A percentile compares a stretch with the other conserved stretches of the same genome.
phyloP scores from a whole-genome alignment of 2,888 invertebrate species.

The Notocelia uddmanniana region DNA sequence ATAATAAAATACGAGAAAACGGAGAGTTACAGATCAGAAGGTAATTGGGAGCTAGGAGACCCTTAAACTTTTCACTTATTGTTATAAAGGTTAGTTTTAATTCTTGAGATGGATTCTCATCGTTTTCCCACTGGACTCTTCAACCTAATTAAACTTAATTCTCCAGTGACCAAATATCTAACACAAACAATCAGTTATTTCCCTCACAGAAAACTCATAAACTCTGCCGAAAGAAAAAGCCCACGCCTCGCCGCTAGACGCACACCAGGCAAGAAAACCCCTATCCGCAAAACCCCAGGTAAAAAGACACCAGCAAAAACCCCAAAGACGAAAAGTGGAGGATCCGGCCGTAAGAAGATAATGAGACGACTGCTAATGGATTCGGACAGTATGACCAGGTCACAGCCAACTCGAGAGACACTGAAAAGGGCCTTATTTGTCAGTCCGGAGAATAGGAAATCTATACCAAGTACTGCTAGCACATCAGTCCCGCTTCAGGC shows the following conservation, averaged over 20 bases:
- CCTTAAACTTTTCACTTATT: too few species aligned
- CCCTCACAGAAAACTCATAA: constrained; percentile 81
- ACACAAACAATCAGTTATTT: constrained; percentile 70
- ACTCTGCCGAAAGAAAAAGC: constrained; percentile 75
- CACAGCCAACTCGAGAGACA: constrained; percentile 83
- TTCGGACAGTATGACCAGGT: constrained; percentile 65
- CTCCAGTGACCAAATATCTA: constrained; percentile 56
- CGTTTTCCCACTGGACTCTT: too few species aligned
- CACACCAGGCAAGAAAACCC: constrained; percentile 80
- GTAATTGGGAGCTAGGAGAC: too few species aligned
- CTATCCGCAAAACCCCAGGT: constrained; percentile 73
- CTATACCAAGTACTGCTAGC: constrained; percentile 64
- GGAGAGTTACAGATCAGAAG: too few species aligned
- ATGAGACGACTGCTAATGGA: constrained; percentile 80
- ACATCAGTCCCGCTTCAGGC: constrained; percentile 76
- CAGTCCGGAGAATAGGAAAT: constrained; percentile 87
- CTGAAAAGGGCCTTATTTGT: constrained; percentile 91
- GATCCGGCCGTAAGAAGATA: constrained; percentile 87
- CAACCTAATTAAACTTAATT: constrained; percentile 48
- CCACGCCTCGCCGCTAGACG: constrained; percentile 76
- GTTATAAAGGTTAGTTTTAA: too few species aligned
- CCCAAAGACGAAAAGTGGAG: constrained; percentile 85
- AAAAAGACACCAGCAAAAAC: constrained; percentile 86
- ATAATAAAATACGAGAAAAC: too few species aligned
- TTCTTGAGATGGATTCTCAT: too few species aligned